Evolutionary conservation across 2,113 vertebrate genomes (phyloP).

Genomic region (Paraplagusia blochii): DNA sequence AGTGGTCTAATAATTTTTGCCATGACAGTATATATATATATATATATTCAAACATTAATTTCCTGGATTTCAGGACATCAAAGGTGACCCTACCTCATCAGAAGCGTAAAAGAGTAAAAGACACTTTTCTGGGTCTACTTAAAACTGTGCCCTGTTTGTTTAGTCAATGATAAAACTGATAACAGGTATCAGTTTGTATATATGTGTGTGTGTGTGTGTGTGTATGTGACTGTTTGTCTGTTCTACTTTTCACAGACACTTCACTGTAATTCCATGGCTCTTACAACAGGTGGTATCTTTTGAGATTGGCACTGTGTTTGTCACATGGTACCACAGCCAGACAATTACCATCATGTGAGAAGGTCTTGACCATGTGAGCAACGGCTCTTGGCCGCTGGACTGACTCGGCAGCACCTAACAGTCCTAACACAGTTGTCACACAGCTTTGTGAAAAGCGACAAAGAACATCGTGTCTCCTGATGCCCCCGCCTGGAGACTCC

Average conservation of each 20-base stretch:
- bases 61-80: background rate
- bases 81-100: constrained; percentile 17
- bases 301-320: too few species aligned
- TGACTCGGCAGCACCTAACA: constrained; percentile 4
- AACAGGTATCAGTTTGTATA: constrained; percentile 12
- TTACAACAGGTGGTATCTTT: too few species aligned
- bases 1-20: too few species aligned
- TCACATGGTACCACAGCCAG: too few species aligned
- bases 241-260: too few species aligned
- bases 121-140: constrained; percentile 14
- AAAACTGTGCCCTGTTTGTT: constrained; percentile 36
- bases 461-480: background rate
- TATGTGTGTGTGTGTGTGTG: constrained; percentile 16
- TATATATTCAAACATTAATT: too few species aligned
- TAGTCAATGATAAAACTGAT: constrained; percentile 1
- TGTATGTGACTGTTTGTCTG: background rate
- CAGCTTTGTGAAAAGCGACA: background rate
- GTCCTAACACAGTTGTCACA: constrained; percentile 7
- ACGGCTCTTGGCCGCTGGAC: background rate
- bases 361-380: background rate
- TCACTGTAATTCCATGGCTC: too few species aligned
- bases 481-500: background rate
- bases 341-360: too few species aligned
- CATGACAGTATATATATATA: too few species aligned
- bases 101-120: too few species aligned